Percentiles rank a stretch among this genome's conserved stretches.
Conservation (phyloP, 1,140 invertebrate genomes). For the Scaptomyza montana region DNA sequence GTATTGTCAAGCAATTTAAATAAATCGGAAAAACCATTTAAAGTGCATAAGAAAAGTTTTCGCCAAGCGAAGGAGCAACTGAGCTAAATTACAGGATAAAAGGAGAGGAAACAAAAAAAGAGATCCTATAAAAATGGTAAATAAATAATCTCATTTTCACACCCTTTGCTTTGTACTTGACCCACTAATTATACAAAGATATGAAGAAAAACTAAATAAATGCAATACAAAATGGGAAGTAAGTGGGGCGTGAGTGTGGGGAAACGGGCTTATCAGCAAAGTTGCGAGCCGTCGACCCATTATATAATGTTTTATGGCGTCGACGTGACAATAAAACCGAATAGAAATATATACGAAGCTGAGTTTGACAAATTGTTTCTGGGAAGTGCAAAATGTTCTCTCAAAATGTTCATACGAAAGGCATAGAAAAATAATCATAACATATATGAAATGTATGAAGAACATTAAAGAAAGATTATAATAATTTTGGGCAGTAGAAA, state of each 20-base stretch:
- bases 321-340: conserved; percentile 68
- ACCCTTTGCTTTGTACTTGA: conserved; percentile 57
- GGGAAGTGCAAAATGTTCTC: conserved; percentile 16
- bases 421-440: too few relatives aligned
- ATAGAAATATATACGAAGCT: conserved; percentile 4
- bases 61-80: conserved; percentile 15
- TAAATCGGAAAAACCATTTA: conserved; percentile 37
- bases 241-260: not conserved
- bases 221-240: conserved; percentile 9
- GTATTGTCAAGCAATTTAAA: conserved; percentile 49
- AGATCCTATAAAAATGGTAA: conserved; percentile 49
- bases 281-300: conserved; percentile 32
- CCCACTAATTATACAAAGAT: conserved; percentile 61
- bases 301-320: conserved; percentile 66
- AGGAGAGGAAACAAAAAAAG: not conserved
- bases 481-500: not conserved
- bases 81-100: conserved; percentile 1
- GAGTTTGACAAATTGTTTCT: conserved; percentile 4
- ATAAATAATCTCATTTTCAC: conserved; percentile 12
- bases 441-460: too few relatives aligned
- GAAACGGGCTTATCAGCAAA: conserved; percentile 21
- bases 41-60: conserved; percentile 13
- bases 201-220: not conserved
- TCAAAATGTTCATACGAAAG: too few relatives aligned
- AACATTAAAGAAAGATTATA: not conserved